phyloP scores from a whole-genome alignment of 2,113 vertebrate species.

The Vireo altiloquus region DNA sequence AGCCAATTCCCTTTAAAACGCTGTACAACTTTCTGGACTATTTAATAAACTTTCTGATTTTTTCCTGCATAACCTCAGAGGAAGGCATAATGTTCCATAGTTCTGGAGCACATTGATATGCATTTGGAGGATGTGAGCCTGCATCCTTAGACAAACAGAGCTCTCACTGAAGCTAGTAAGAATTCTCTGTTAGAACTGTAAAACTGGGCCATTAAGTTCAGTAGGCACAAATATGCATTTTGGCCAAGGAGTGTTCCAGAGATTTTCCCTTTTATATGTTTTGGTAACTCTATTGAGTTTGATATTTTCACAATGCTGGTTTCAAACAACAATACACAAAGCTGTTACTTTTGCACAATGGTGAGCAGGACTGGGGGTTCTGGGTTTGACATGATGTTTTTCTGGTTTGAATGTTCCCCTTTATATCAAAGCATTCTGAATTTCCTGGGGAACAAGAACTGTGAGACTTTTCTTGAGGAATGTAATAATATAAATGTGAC shows the following conservation, averaged over 20 bases:
- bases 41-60: background rate
- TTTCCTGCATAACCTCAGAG: background rate
- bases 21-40: background rate
- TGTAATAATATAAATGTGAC: background rate
- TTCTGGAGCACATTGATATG: fast-evolving
- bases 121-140: background rate
- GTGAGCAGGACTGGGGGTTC: background rate
- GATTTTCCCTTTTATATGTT: background rate
- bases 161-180: background rate
- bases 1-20: background rate
- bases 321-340: background rate
- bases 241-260: background rate
- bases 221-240: background rate
- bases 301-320: background rate
- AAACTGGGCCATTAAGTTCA: background rate
- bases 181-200: background rate
- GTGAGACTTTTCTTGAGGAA: background rate
- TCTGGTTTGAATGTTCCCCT: background rate
- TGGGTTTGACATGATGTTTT: background rate
- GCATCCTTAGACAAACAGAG: background rate
- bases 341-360: background rate
- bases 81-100: background rate
- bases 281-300: background rate
- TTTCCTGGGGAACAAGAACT: background rate
- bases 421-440: background rate